These are phyloP conservation scores for Falcunculus frontatus DNA, from an alignment of 2,113 vertebrate species.

Conservation along the genomic window DNA sequence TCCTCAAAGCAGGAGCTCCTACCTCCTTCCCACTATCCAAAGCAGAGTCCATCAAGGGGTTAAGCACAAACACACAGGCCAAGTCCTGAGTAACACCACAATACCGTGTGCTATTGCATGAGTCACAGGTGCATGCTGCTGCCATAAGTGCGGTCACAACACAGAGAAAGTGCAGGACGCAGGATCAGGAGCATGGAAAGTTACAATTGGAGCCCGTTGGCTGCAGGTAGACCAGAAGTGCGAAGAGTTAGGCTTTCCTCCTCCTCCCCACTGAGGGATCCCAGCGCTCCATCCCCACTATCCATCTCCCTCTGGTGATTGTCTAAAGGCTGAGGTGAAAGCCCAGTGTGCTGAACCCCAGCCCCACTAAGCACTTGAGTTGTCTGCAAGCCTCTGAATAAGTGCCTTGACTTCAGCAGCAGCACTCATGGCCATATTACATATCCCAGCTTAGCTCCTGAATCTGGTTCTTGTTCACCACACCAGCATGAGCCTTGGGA, in stretches of 20 bases:
- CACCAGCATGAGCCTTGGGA: not conserved
- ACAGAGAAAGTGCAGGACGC: not conserved
- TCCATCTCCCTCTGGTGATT: not conserved
- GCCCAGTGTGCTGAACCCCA: accelerated
- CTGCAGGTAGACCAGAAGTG: not conserved
- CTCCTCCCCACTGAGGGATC: not conserved
- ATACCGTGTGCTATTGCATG: not conserved
- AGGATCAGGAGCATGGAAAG: not conserved
- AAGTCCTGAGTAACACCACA: accelerated
- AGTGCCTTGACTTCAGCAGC: not conserved
- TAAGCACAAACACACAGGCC: not conserved
- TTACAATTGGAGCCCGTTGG: not conserved
- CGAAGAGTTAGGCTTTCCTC: not conserved
- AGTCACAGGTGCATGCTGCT: not conserved
- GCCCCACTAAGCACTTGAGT: not conserved
- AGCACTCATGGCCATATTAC: accelerated
- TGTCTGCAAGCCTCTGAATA: not conserved
- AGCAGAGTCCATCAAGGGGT: not conserved
- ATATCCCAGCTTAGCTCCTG: not conserved
- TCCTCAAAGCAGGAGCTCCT: not conserved
- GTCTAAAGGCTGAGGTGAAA: not conserved
- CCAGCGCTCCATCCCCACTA: not conserved
- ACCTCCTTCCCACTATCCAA: not conserved
- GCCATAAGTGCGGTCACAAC: accelerated
- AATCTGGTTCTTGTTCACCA: not conserved